A percentile compares a stretch with the other conserved stretches of the same genome.
These are phyloP conservation scores for Rallus limicola DNA, from an alignment of 2,113 vertebrate species.

Conservation along the genomic window DNA sequence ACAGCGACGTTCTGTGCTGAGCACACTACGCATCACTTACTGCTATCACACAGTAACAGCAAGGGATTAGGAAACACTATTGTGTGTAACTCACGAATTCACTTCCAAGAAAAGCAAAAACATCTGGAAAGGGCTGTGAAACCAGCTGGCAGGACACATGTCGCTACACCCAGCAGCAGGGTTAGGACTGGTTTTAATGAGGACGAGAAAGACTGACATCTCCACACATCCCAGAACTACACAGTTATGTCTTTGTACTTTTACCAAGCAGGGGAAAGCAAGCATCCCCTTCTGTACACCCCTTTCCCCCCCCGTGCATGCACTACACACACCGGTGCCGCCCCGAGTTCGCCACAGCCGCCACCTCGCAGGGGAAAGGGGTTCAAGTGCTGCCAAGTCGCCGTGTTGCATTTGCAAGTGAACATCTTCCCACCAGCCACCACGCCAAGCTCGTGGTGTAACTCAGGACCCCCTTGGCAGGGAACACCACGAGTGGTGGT, in stretches of 20 bases:
- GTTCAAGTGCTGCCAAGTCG: not conserved
- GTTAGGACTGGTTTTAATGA: not conserved
- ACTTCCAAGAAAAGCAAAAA: not conserved
- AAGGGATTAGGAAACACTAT: not conserved
- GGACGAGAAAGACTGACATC: not conserved
- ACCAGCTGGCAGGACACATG: not conserved
- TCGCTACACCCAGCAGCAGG: not conserved
- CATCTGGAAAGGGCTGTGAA: not conserved
- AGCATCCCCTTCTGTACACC: not conserved
- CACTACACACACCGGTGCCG: not conserved
- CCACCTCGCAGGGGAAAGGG: not conserved
- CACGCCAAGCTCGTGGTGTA: not conserved
- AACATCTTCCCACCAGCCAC: fast-evolving
- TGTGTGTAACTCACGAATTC: not conserved
- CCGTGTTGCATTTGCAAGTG: fast-evolving
- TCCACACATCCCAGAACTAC: not conserved
- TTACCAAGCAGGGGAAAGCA: not conserved
- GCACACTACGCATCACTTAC: not conserved
- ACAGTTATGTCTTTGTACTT: not conserved
- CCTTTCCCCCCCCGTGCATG: not conserved
- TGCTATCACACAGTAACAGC: not conserved
- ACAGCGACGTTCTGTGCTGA: not conserved
- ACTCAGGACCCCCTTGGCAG: not conserved
- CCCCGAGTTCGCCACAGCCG: not conserved
- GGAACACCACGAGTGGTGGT: not conserved